Conservation (phyloP, 2,797 vertebrate genomes). For the Borostomias antarcticus region DNA sequence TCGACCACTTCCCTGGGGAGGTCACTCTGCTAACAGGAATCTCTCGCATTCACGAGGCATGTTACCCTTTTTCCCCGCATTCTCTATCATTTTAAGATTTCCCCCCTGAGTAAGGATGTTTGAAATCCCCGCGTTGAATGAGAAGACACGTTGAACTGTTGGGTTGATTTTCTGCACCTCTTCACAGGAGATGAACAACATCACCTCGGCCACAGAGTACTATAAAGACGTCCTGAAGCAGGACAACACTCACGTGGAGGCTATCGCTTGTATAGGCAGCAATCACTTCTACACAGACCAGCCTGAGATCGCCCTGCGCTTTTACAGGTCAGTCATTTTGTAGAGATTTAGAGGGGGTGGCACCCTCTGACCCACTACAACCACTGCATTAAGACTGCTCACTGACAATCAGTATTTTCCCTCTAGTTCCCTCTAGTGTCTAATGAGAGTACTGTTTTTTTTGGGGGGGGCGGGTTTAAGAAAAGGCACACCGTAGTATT, state of each 20-base stretch:
- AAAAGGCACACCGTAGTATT: too few species aligned
- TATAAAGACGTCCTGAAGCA: conserved; percentile 97
- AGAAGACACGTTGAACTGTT: not conserved
- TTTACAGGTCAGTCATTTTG: conserved; percentile 84
- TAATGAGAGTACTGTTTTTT: too few species aligned
- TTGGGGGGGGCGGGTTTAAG: too few species aligned
- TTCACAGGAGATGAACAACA: conserved; percentile 94
- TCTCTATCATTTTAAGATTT: too few species aligned
- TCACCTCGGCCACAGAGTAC: conserved; percentile 87
- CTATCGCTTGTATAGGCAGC: conserved; percentile 96
- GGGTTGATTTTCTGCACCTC: not conserved
- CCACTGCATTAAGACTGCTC: too few species aligned
- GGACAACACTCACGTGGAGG: conserved; percentile 95
- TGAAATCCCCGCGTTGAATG: too few species aligned
- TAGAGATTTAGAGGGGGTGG: not conserved
- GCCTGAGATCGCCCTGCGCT: conserved; percentile 93
- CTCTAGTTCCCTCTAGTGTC: not conserved
- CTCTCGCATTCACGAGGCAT: conserved; percentile 93
- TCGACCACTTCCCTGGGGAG: conserved; percentile 94
- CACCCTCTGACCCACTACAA: too few species aligned
- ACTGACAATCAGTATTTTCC: not conserved
- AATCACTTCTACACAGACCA: conserved; percentile 98
- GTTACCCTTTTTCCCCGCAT: too few species aligned
- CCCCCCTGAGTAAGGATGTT: too few species aligned
- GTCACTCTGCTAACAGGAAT: conserved; percentile 93